Conservation (phyloP, 1,140 invertebrate species). For the Telenomus remus region DNA sequence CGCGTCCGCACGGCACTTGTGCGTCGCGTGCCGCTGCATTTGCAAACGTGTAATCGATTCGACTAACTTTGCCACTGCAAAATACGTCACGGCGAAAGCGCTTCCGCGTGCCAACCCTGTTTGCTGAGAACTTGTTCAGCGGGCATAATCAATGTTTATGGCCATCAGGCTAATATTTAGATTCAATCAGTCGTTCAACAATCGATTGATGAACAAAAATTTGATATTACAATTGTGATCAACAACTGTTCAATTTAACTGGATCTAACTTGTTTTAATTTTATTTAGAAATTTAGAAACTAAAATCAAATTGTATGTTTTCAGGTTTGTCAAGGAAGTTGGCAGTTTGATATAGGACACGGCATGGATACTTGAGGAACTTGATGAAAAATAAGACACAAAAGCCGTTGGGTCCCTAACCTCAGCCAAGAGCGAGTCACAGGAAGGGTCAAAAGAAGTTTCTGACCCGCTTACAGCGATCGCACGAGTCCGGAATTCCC, state of each 20-base stretch:
- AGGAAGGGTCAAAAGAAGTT: constrained; percentile 72
- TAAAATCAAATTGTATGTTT: not conserved
- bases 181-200: too few species aligned
- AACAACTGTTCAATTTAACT: too few species aligned
- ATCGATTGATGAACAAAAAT: too few species aligned
- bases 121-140: not conserved
- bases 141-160: too few species aligned
- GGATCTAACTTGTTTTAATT: too few species aligned
- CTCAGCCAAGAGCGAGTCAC: constrained; percentile 63
- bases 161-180: too few species aligned
- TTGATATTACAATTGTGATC: too few species aligned
- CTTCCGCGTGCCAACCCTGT: not conserved
- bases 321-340: not conserved
- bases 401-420: constrained; percentile 66
- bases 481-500: constrained; percentile 68
- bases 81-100: not conserved
- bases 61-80: not conserved
- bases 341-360: not conserved
- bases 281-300: too few species aligned
- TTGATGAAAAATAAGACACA: constrained; percentile 59
- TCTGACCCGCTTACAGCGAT: constrained; percentile 73
- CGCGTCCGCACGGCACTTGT: not conserved
- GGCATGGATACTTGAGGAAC: constrained; percentile 30
- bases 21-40: constrained; percentile 11
- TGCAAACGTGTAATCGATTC: constrained; percentile 23